phyloP scores from a whole-genome alignment of 2,113 vertebrate genomes.

The Brachirus orientalis region DNA sequence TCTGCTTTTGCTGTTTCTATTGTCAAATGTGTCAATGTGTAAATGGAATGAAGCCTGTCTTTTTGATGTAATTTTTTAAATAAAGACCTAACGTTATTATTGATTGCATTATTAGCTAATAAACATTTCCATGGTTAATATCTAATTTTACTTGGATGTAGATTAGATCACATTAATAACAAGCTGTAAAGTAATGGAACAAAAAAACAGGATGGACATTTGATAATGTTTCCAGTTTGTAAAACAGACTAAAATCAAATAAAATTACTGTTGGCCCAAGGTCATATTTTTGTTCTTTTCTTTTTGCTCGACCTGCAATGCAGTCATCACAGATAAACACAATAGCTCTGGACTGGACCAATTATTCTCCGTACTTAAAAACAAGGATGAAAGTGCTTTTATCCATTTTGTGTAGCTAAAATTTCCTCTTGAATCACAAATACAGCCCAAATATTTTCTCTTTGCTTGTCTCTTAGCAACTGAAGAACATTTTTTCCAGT shows the following conservation, averaged over 20 bases:
- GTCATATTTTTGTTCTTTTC: slow-evolving; percentile 44
- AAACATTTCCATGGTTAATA: not conserved
- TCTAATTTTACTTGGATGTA: not conserved
- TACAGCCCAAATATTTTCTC: slow-evolving; percentile 81
- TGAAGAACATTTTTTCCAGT: slow-evolving; percentile 80
- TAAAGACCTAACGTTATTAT: not conserved
- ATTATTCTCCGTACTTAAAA: slow-evolving; percentile 59
- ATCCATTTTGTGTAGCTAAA: slow-evolving; percentile 61
- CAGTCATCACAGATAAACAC: slow-evolving; percentile 38
- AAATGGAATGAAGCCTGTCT: not conserved
- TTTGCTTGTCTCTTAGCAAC: slow-evolving; percentile 82
- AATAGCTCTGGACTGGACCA: slow-evolving; percentile 42
- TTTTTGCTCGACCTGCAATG: slow-evolving; percentile 13
- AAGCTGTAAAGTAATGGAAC: slow-evolving; percentile 7
- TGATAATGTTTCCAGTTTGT: slow-evolving; percentile 40
- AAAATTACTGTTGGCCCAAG: slow-evolving; percentile 36
- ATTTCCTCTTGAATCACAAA: slow-evolving; percentile 70
- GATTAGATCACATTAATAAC: not conserved
- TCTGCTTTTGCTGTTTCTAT: too few species aligned
- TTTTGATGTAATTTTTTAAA: not conserved
- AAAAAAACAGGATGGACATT: slow-evolving; percentile 47
- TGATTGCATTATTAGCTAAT: not conserved
- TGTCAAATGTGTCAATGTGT: not conserved
- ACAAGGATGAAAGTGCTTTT: slow-evolving; percentile 68
- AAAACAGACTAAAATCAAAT: slow-evolving; percentile 43